Percentiles rank a stretch among this genome's conserved stretches.
phyloP scores from a whole-genome alignment of 2,888 invertebrate genomes.

The Cataglyphis altisquamis region DNA sequence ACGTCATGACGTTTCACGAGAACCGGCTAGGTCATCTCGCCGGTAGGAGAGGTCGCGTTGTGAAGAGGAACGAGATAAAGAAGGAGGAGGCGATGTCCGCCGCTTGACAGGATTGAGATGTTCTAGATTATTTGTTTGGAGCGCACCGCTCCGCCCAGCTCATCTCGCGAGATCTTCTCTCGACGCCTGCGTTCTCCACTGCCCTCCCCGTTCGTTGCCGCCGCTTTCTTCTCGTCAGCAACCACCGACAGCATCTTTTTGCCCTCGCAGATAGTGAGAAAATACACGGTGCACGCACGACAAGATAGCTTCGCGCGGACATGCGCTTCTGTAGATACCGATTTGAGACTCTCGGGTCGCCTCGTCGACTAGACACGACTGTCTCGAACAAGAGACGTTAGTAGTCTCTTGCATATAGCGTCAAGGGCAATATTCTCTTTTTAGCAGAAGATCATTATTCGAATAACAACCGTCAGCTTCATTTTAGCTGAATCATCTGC shows the following conservation, averaged over 20 bases:
- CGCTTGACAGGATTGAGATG: conserved; percentile 78
- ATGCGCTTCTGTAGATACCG: conserved; percentile 56
- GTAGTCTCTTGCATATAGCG: background rate
- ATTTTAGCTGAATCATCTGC: conserved; percentile 32
- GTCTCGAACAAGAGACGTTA: conserved; percentile 41
- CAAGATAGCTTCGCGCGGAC: conserved; percentile 53
- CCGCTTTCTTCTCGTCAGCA: conserved; percentile 53
- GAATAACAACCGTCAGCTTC: conserved; percentile 24
- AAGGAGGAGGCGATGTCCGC: conserved; percentile 63
- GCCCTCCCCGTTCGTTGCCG: conserved; percentile 36
- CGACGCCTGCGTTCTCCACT: conserved; percentile 51
- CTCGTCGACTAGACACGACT: conserved; percentile 30
- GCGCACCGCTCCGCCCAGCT: conserved; percentile 80
- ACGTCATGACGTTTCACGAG: conserved; percentile 2
- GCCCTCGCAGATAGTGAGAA: conserved; percentile 16
- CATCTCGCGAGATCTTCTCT: conserved; percentile 72
- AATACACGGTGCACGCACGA: conserved; percentile 24
- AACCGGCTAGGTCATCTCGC: conserved; percentile 39
- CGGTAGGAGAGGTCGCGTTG: conserved; percentile 23
- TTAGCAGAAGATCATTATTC: conserved; percentile 43
- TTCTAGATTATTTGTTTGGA: conserved; percentile 84
- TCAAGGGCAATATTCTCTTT: conserved; percentile 46
- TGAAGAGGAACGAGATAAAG: conserved; percentile 18
- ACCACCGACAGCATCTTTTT: conserved; percentile 59
- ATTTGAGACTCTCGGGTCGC: conserved; percentile 53